phyloP scores from a whole-genome alignment of 2,888 invertebrate species.

The Andricus curvator region DNA sequence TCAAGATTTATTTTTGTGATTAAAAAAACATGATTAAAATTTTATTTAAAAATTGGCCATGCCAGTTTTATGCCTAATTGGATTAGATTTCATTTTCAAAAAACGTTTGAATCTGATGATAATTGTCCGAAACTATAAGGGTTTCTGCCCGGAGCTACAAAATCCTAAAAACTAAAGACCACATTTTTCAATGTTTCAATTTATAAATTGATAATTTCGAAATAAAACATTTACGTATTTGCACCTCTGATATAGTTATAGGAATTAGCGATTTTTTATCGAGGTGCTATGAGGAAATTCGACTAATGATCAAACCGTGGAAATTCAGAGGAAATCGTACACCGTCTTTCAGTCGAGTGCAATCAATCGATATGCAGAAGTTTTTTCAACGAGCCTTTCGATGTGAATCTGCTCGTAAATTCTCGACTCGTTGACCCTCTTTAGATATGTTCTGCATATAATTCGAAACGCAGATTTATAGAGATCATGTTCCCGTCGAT shows the following conservation, averaged over 20 bases:
- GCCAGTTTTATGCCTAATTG: too few relatives aligned
- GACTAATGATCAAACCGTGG: not conserved
- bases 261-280: not conserved
- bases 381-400: conserved; percentile 24
- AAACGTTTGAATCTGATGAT: too few relatives aligned
- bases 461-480: not conserved
- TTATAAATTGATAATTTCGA: too few relatives aligned
- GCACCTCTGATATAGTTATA: not conserved
- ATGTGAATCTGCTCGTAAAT: conserved; percentile 18
- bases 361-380: conserved; percentile 6
- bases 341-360: not conserved
- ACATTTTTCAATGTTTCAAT: too few relatives aligned
- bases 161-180: too few relatives aligned
- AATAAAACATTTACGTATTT: not conserved
- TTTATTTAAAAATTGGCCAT: too few relatives aligned
- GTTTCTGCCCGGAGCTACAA: too few relatives aligned
- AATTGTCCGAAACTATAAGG: too few relatives aligned
- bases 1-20: too few relatives aligned
- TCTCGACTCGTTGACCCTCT: conserved; percentile 35
- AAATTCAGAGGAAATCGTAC: conserved; percentile 1
- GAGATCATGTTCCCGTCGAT: conserved; percentile 29
- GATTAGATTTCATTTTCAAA: too few relatives aligned
- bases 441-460: not conserved
- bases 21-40: too few relatives aligned
- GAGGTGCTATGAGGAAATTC: not conserved